Evolutionary conservation across 2,888 invertebrate species (phyloP), one percentile per base, ranked within the genome.

Genomic region (Brachynemurus nebulosus): DNA sequence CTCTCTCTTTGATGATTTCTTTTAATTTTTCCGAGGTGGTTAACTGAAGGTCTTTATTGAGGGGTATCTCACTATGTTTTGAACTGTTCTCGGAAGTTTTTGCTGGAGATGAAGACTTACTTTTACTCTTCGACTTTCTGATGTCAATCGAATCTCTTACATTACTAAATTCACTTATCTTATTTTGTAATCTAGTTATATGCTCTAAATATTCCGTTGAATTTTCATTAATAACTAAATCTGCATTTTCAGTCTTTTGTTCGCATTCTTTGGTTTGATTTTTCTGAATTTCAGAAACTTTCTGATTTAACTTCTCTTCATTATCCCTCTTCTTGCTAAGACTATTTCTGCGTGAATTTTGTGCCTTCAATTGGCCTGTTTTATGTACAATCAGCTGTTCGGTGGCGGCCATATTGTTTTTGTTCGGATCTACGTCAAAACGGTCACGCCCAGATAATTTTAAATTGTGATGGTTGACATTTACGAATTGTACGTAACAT

Each of bases 1-100:
- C 81, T 44, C 86, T 70, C 59, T 86, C 86, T 57, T 81, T 76
- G 50, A 80, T 79, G 25, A 89, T 72, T 64, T 84, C 81, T 59
- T 86, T 82, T 44, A 83, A 69, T 58, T 79, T 81, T 45, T 76
- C 69, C 2, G 72, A 72, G 3, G 78, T 70, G 40, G 76, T 68
- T 25, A 46, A 57, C 5, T 67, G 20, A 11, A 20, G 3, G 9
- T 14, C 6, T 18, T 37, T 14, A 11, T n/a, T 14, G 12, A 17
- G 12, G 20, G 37, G 37, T n/a, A 11, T 37, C 20, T 19, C 20
- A 6, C n/a, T 8, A 64, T 62, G 47, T 66, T 61, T 50, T 70
- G 66, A 45, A 65, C 48, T 48, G 67, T 54, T 20, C 66, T 55
- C 43, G 2, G 37, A 37, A 11, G 12, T 20, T n/a, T 18, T 20